These are phyloP conservation scores for Antennarius maculatus DNA, from an alignment of 2,797 vertebrate species.

Conservation along the genomic window DNA sequence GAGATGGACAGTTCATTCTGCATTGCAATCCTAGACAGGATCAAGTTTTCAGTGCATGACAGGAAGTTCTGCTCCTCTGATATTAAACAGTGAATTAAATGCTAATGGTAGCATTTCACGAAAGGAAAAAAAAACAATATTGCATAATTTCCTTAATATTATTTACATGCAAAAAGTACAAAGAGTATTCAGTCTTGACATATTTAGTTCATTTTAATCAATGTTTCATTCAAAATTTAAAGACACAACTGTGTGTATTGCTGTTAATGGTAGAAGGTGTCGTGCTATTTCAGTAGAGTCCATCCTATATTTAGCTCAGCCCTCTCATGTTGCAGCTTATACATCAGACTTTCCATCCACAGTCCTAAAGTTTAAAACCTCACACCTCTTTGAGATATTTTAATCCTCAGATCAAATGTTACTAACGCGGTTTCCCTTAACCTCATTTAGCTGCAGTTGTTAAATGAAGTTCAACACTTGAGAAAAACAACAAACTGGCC, in stretches of 20 bases:
- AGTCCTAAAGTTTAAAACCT: conserved; percentile 38
- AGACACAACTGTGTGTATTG: no score
- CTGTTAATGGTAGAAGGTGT: conserved; percentile 5
- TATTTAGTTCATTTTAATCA: conserved; percentile 14
- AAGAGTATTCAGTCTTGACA: conserved; percentile 1
- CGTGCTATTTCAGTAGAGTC: neutral
- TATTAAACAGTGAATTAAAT: conserved; percentile 72
- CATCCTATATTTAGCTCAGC: conserved; percentile 53
- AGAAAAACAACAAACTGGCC: conserved; percentile 18
- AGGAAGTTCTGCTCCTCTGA: conserved; percentile 61
- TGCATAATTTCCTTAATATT: conserved; percentile 19
- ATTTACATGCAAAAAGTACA: conserved; percentile 37
- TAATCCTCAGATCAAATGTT: conserved; percentile 53
- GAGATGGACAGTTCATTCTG: conserved; percentile 52
- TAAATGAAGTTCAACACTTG: conserved; percentile 37
- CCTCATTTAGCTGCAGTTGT: conserved; percentile 23
- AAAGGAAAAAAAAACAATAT: conserved; percentile 59
- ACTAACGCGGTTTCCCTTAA: conserved; percentile 13
- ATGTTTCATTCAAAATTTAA: conserved; percentile 15
- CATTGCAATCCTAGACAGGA: conserved; percentile 56
- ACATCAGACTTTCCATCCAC: conserved; percentile 32
- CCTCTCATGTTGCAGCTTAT: conserved; percentile 49
- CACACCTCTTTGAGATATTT: conserved; percentile 45
- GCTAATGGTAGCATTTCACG: conserved; percentile 61
- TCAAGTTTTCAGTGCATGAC: conserved; percentile 67